These are phyloP conservation scores for Manis pentadactyla DNA, from an alignment of 2,797 vertebrate species.

Conservation along the genomic window DNA sequence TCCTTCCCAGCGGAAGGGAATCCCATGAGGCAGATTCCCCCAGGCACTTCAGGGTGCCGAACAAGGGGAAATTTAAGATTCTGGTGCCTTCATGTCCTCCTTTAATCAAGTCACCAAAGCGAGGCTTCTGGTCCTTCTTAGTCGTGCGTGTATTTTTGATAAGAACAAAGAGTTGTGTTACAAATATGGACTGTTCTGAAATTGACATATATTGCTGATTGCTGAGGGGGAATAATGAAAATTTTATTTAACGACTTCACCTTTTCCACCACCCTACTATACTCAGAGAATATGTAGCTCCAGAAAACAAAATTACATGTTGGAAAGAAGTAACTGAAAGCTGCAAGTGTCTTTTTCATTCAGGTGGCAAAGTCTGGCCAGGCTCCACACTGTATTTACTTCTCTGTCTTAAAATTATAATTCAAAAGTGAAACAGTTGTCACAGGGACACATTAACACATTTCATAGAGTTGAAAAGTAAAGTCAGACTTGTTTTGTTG, in stretches of 20 bases:
- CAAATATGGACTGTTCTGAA: background rate
- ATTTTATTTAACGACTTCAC: background rate
- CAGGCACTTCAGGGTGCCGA: background rate
- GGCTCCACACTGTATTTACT: background rate
- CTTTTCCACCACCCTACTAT: background rate
- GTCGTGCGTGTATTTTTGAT: background rate
- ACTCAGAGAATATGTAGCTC: background rate
- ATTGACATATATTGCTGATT: background rate
- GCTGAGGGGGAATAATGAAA: background rate
- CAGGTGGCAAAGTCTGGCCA: background rate
- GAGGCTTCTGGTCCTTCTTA: background rate
- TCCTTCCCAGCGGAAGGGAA: background rate
- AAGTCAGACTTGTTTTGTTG: background rate
- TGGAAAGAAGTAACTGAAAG: background rate
- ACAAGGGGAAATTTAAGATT: background rate
- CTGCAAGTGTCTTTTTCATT: background rate
- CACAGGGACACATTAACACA: background rate
- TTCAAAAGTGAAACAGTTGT: slow-evolving; percentile 31
- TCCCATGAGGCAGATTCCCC: background rate
- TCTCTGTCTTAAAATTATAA: slow-evolving; percentile 24
- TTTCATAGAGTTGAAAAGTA: background rate
- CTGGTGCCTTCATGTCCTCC: background rate
- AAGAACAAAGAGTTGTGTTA: background rate
- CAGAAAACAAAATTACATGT: background rate
- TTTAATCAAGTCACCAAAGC: background rate